Percentiles rank a stretch among this genome's conserved stretches.
These are phyloP conservation scores for Ceramica pisi DNA, from an alignment of 2,888 invertebrate species.

Conservation along the genomic window DNA sequence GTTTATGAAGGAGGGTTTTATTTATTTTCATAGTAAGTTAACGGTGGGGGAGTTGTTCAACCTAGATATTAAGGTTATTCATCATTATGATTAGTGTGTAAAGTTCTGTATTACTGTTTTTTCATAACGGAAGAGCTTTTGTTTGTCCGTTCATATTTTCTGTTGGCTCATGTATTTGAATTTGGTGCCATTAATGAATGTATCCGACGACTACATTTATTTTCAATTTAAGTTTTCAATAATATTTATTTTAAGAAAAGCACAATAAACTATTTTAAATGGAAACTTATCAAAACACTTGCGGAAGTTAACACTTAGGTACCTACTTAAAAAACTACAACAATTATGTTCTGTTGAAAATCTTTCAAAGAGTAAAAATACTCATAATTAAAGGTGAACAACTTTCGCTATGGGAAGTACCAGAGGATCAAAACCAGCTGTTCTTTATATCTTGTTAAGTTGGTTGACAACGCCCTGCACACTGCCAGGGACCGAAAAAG, in stretches of 20 bases:
- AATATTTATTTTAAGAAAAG: not conserved
- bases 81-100: conserved; percentile 45
- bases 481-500: too few relatives aligned
- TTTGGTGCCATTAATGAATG: not conserved
- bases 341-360: not conserved
- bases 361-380: too few relatives aligned
- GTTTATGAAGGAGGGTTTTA: conserved; percentile 28
- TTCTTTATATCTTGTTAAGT: too few relatives aligned
- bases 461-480: too few relatives aligned
- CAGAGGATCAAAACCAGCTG: too few relatives aligned
- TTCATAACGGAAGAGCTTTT: not conserved
- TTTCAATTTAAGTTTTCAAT: not conserved
- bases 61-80: conserved; percentile 30
- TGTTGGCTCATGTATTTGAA: not conserved
- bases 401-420: too few relatives aligned
- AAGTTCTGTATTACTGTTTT: conserved; percentile 25
- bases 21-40: conserved; percentile 42
- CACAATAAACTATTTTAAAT: not conserved
- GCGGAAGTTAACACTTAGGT: not conserved
- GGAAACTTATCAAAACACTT: not conserved
- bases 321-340: not conserved
- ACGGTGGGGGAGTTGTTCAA: conserved; percentile 39
- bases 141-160: conserved; percentile 12
- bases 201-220: not conserved
- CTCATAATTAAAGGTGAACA: not conserved